Percentiles rank a stretch among this genome's conserved stretches.
Evolutionary conservation across 2,797 vertebrate species (phyloP).

Genomic region (Tiaroga cobitis): DNA sequence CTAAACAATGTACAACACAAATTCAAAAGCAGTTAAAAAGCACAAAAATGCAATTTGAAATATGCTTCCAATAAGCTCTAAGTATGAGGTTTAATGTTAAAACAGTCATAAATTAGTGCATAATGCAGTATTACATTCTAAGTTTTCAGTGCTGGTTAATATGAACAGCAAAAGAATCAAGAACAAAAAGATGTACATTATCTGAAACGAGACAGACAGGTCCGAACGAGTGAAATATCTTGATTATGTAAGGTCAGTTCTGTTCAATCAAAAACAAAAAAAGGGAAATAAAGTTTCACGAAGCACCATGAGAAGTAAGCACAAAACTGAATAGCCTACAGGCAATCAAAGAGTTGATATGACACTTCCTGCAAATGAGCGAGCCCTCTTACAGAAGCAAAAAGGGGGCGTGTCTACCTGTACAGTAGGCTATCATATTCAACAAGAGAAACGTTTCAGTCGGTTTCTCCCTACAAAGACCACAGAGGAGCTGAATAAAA

Average conservation of each 20-base stretch:
- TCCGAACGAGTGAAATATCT: conserved; percentile 74
- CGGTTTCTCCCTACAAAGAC: conserved; percentile 42
- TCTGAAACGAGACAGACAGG: conserved; percentile 29
- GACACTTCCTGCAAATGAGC: conserved; percentile 75
- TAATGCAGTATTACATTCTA: conserved; percentile 87
- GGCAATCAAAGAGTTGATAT: conserved; percentile 62
- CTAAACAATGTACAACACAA: conserved; percentile 79
- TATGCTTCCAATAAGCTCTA: conserved; percentile 76
- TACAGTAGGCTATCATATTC: conserved; percentile 56
- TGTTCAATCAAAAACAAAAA: conserved; percentile 56
- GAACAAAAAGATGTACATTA: conserved; percentile 74
- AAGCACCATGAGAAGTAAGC: conserved; percentile 79
- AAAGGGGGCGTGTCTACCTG: conserved; percentile 53
- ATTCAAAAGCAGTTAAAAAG: conserved; percentile 68
- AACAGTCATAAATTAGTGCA: conserved; percentile 85
- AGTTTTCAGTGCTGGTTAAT: conserved; percentile 85
- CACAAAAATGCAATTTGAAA: conserved; percentile 71
- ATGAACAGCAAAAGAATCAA: conserved; percentile 80
- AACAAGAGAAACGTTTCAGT: conserved; percentile 51
- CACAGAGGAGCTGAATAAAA: conserved; percentile 36
- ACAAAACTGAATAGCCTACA: conserved; percentile 65
- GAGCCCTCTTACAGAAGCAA: conserved; percentile 25
- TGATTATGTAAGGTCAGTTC: conserved; percentile 81
- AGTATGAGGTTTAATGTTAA: conserved; percentile 82
- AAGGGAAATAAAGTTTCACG: conserved; percentile 66